These are phyloP conservation scores for Prorops nasuta DNA, from an alignment of 1,140 invertebrate genomes.

Conservation along the genomic window DNA sequence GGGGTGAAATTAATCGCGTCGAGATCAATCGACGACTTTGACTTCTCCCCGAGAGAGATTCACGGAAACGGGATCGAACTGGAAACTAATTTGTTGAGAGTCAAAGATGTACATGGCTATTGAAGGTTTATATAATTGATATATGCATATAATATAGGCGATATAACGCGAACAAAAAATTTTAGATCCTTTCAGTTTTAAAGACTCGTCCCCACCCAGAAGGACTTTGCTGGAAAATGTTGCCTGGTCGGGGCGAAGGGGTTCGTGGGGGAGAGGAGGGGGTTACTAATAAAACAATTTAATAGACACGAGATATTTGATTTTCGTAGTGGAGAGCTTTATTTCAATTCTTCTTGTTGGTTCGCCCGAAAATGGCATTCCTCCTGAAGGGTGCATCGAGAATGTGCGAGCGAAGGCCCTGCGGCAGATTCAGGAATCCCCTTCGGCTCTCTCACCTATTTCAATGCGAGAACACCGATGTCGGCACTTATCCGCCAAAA, in stretches of 20 bases:
- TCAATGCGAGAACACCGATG: constrained; percentile 6
- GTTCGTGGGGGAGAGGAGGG: too few relatives aligned
- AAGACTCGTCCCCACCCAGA: too few relatives aligned
- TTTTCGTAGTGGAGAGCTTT: constrained; percentile 4
- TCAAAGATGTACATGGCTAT: neutral
- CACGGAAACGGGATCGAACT: constrained; percentile 6
- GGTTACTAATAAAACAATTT: too few relatives aligned
- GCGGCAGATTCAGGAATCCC: constrained; percentile 14
- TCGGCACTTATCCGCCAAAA: constrained; percentile 31
- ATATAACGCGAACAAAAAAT: too few relatives aligned
- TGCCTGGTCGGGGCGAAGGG: too few relatives aligned
- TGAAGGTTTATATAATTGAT: neutral
- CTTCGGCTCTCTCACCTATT: constrained; percentile 13
- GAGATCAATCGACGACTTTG: constrained; percentile 30
- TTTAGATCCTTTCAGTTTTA: too few relatives aligned
- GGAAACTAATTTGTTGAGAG: neutral
- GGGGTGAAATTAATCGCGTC: constrained; percentile 32
- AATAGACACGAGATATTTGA: too few relatives aligned
- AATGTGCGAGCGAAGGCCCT: constrained; percentile 14
- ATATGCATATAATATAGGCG: neutral
- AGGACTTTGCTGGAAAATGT: too few relatives aligned
- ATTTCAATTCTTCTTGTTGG: constrained; percentile 23
- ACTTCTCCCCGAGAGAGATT: constrained; percentile 2
- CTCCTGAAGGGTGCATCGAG: constrained; percentile 24
- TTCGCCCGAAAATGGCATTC: constrained; percentile 26